Evolutionary conservation across 2,888 invertebrate genomes (phyloP).

Genomic region (Suillia variegata): DNA sequence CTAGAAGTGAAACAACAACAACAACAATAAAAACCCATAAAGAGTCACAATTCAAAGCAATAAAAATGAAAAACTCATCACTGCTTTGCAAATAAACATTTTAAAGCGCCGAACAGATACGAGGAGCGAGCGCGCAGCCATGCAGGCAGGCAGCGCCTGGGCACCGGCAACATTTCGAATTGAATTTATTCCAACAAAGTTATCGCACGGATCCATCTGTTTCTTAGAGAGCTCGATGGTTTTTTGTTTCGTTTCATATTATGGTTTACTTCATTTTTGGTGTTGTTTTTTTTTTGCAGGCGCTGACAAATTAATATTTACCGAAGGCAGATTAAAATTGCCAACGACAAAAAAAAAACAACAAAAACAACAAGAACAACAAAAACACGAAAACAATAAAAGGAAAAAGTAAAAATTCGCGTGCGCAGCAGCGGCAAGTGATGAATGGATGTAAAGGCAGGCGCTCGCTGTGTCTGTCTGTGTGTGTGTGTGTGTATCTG

Average conservation of each 20-base stretch:
- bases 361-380: neutral
- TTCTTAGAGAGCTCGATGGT: too few relatives aligned
- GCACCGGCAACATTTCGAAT: too few relatives aligned
- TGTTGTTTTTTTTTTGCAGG: neutral
- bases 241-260: too few relatives aligned
- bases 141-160: too few relatives aligned
- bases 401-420: neutral
- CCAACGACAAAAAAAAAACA: neutral
- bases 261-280: neutral
- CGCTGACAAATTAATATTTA: constrained; percentile 1
- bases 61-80: constrained; percentile 1
- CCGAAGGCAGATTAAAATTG: neutral
- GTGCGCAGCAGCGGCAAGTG: too few relatives aligned
- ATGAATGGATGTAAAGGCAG: too few relatives aligned
- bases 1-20: too few relatives aligned
- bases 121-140: too few relatives aligned
- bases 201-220: neutral
- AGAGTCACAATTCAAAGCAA: neutral
- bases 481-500: too few relatives aligned
- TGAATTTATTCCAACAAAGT: neutral
- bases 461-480: too few relatives aligned
- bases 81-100: neutral
- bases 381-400: too few relatives aligned
- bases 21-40: neutral
- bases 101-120: neutral